A percentile compares a stretch with the other conserved stretches of the same genome.
phyloP scores from a whole-genome alignment of 2,888 invertebrate species.

The Drosophila seclusa region DNA sequence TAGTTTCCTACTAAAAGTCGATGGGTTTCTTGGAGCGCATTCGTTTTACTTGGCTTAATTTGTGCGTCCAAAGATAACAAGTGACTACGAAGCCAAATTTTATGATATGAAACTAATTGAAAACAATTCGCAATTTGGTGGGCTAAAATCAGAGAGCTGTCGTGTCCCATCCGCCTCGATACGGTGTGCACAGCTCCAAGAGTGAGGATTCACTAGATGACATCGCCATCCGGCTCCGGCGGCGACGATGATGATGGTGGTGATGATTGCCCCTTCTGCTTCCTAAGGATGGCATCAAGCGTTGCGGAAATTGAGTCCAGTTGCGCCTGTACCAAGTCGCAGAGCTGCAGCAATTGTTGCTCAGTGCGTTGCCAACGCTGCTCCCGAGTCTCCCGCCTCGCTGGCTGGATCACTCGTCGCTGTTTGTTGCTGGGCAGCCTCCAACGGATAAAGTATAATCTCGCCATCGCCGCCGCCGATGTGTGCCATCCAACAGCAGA shows the following conservation, averaged over 20 bases:
- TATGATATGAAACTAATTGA: slow-evolving; percentile 38
- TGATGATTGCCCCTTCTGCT: no score
- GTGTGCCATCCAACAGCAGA: no score
- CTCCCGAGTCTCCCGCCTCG: slow-evolving; percentile 42
- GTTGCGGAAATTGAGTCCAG: slow-evolving; percentile 30
- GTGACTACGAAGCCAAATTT: slow-evolving; percentile 41
- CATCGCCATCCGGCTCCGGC: slow-evolving; percentile 53
- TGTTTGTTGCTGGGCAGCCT: neutral
- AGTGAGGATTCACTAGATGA: slow-evolving; percentile 32
- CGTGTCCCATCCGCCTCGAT: no score
- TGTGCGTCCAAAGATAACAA: slow-evolving; percentile 38
- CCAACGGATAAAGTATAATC: neutral
- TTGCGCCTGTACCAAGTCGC: slow-evolving; percentile 40
- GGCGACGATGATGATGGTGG: slow-evolving; percentile 9
- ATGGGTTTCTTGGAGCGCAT: no score
- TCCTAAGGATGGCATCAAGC: slow-evolving; percentile 33
- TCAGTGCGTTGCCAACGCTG: slow-evolving; percentile 45
- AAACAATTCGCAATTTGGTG: slow-evolving; percentile 40
- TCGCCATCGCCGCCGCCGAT: no score
- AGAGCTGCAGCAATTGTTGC: slow-evolving; percentile 8
- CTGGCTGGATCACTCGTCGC: slow-evolving; percentile 35
- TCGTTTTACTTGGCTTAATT: neutral
- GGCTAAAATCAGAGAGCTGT: no score
- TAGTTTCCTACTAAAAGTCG: no score
- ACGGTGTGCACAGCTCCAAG: no score